These are phyloP conservation scores for Orthonyx spaldingii DNA, from an alignment of 2,113 vertebrate species.

Conservation along the genomic window DNA sequence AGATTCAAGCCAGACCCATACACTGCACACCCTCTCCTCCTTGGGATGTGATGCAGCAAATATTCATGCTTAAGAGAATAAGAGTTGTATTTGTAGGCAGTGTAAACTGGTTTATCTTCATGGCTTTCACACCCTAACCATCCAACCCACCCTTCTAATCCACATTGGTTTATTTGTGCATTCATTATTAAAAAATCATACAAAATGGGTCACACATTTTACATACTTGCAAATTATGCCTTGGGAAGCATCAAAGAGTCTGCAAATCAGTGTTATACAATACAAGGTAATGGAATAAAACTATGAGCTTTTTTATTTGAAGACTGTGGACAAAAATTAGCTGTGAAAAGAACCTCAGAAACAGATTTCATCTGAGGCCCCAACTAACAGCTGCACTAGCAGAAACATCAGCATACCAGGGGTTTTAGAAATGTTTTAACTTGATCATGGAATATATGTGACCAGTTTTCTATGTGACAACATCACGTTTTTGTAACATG, in stretches of 20 bases:
- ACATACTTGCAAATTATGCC: slow-evolving; percentile 39
- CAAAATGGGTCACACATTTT: slow-evolving; percentile 47
- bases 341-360: background rate
- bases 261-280: slow-evolving; percentile 18
- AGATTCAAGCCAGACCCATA: background rate
- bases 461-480: background rate
- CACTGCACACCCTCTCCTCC: background rate
- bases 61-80: background rate
- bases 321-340: background rate
- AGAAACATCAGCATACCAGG: background rate
- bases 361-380: background rate
- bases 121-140: slow-evolving; percentile 28
- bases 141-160: slow-evolving; percentile 45
- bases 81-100: background rate
- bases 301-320: background rate
- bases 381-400: background rate
- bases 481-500: background rate
- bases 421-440: background rate
- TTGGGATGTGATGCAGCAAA: background rate
- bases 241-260: background rate
- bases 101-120: slow-evolving; percentile 44
- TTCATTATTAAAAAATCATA: slow-evolving; percentile 6
- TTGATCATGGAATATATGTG: background rate
- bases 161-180: background rate
- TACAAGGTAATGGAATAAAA: background rate